Evolutionary conservation across 2,888 invertebrate genomes (phyloP).

Genomic region (Corbicula japonica): DNA sequence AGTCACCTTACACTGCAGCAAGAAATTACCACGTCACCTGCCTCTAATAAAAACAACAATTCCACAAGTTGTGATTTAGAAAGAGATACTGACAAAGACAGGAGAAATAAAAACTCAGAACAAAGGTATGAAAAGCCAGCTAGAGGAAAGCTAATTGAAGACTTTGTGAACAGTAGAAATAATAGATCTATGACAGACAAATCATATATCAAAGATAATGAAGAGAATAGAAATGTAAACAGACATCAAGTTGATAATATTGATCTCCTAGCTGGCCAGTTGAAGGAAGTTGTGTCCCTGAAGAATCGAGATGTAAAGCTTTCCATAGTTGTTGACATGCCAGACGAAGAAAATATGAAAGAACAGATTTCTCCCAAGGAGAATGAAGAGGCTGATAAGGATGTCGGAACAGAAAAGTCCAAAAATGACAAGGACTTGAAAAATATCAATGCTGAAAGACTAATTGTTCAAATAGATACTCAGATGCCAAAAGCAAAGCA

Average conservation of each 20-base stretch:
- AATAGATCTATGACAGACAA: too few species aligned
- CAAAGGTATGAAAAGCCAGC: too few species aligned
- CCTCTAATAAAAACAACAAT: too few species aligned
- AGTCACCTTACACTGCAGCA: too few species aligned
- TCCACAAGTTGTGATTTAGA: too few species aligned
- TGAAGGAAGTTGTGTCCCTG: slow-evolving; percentile 16
- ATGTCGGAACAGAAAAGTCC: slow-evolving; percentile 54
- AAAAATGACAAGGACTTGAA: slow-evolving; percentile 49
- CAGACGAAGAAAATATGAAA: slow-evolving; percentile 69
- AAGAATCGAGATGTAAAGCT: too few species aligned
- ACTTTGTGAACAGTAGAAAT: too few species aligned
- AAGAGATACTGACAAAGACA: too few species aligned
- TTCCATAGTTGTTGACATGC: slow-evolving; percentile 67
- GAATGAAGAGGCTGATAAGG: slow-evolving; percentile 61
- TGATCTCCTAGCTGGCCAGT: slow-evolving; percentile 13
- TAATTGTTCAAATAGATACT: slow-evolving; percentile 56
- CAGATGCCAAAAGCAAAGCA: slow-evolving; percentile 44
- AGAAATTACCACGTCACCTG: too few species aligned
- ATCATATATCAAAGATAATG: neutral
- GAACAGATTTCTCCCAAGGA: slow-evolving; percentile 74
- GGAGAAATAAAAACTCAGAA: too few species aligned
- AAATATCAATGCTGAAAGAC: slow-evolving; percentile 47
- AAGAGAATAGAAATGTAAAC: slow-evolving; percentile 4
- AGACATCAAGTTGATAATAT: neutral
- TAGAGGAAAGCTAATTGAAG: too few species aligned